These are phyloP conservation scores for Leucophenga varia DNA, from an alignment of 1,140 invertebrate genomes.

Conservation along the genomic window DNA sequence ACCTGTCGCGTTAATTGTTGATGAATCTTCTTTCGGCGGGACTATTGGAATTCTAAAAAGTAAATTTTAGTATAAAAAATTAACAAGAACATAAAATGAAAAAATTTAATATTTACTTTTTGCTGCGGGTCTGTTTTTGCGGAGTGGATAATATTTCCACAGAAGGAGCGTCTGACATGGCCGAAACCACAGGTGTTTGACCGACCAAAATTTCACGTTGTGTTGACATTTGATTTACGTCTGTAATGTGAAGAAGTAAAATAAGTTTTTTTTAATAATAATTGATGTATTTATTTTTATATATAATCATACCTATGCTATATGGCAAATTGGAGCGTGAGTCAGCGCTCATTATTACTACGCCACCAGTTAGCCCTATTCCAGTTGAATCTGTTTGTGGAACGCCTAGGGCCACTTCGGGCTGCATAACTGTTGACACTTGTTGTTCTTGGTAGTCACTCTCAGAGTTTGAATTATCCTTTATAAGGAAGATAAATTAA, in stretches of 20 bases:
- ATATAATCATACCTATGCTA: slow-evolving; percentile 8
- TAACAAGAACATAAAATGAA: not conserved
- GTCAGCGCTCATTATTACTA: slow-evolving; percentile 18
- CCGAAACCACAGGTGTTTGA: slow-evolving; percentile 46
- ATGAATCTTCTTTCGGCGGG: slow-evolving; percentile 18
- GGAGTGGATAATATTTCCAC: slow-evolving; percentile 47
- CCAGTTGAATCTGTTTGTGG: slow-evolving; percentile 17
- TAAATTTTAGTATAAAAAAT: not conserved
- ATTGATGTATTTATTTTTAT: not conserved
- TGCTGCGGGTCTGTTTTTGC: slow-evolving; percentile 37
- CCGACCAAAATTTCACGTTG: slow-evolving; percentile 25
- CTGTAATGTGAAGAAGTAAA: not conserved
- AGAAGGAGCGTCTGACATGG: slow-evolving; percentile 49
- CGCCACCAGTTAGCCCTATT: slow-evolving; percentile 10
- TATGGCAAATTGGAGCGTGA: slow-evolving; percentile 16
- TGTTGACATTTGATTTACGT: slow-evolving; percentile 21
- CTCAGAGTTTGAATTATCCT: slow-evolving; percentile 29
- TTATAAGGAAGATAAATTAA: slow-evolving; percentile 2
- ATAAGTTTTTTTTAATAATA: not conserved
- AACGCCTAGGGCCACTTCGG: slow-evolving; percentile 21
- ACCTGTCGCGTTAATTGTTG: slow-evolving; percentile 10
- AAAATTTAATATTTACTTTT: slow-evolving; percentile 33
- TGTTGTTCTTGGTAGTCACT: slow-evolving; percentile 28
- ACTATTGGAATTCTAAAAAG: slow-evolving; percentile 32
- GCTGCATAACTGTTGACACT: slow-evolving; percentile 5